Evolutionary conservation across 2,888 invertebrate genomes (phyloP), one percentile per base, ranked within the genome.

Genomic region (Phlogophora meticulosa): DNA sequence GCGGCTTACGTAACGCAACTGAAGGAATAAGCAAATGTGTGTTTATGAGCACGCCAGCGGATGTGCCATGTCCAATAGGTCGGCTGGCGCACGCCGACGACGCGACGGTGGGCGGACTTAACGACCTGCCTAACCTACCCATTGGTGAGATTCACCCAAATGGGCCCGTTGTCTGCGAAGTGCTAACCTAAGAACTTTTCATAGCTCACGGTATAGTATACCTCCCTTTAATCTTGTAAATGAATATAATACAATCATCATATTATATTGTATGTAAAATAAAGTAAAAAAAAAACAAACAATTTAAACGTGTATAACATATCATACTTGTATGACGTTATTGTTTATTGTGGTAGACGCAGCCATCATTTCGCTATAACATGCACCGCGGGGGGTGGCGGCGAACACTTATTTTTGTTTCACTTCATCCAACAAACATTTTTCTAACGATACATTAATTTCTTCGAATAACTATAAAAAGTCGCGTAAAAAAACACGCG

Each of bases 61-160:
- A 82, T 77, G 79, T 67, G 61, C 59, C 64, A 67, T 67, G 65
- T 55, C 40, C 67, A 65, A 66, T 80, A 82, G 83, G 81, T 81
- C 80, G 73, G 43, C 59, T 70, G 65, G 72, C 65, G 75, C 74
- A 78, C 72, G 68, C 48, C 66, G 76, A 13, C 62, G 13, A n/a
- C 60, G 28, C 62, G 13, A n/a, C 60, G 36, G 85, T 86, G 85
- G 87, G 87, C 86, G 85, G 84, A 78, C 68, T 71, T 78, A 76
- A 80, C 84, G 85, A 88, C 83, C 85, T 69, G 43, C 49, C 42
- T 72, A 38, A 72, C 61, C 76, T 83, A 83, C 77, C 82, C 85
- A 88, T 88, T 88, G 86, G 86, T 86, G 87, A 89, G 90, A 88
- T 88, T 90, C 91, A 91, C 90, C 90, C 80, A 88, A 90, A 92